Percentiles rank a stretch among this genome's conserved stretches.
Evolutionary conservation across 2,113 vertebrate species (phyloP).

Genomic region (Daubentonia madagascariensis): DNA sequence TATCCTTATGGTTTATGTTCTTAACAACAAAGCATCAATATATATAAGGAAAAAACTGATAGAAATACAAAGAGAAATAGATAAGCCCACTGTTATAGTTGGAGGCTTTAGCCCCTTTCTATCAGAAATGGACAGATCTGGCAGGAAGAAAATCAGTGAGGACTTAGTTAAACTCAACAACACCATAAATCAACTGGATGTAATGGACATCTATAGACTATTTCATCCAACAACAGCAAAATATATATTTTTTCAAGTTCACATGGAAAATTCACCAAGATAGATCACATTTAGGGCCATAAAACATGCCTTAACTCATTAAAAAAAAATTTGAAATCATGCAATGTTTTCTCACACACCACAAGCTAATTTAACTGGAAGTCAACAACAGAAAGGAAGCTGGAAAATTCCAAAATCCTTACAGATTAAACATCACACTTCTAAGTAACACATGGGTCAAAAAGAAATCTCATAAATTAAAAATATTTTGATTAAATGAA

Average conservation of each 20-base stretch:
- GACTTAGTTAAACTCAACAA: neutral
- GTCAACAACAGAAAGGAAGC: too few relatives aligned
- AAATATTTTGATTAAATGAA: neutral
- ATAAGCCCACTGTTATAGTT: too few relatives aligned
- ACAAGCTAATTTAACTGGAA: too few relatives aligned
- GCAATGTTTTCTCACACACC: too few relatives aligned
- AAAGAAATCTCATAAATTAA: neutral
- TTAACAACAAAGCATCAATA: neutral
- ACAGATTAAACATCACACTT: too few relatives aligned
- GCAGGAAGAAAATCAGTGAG: neutral
- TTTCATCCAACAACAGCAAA: neutral
- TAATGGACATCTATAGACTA: neutral
- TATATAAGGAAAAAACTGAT: neutral
- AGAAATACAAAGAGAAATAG: neutral
- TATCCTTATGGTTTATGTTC: too few relatives aligned
- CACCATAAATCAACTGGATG: neutral
- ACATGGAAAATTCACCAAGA: too few relatives aligned
- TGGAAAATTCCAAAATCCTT: too few relatives aligned
- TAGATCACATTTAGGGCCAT: too few relatives aligned
- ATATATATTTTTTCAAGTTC: neutral
- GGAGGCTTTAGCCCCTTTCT: neutral
- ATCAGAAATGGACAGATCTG: neutral
- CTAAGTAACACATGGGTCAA: too few relatives aligned
- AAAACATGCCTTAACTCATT: too few relatives aligned
- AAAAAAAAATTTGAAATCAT: too few relatives aligned